Evolutionary conservation across 2,888 invertebrate species (phyloP).

Genomic region (Cheilosia variabilis): DNA sequence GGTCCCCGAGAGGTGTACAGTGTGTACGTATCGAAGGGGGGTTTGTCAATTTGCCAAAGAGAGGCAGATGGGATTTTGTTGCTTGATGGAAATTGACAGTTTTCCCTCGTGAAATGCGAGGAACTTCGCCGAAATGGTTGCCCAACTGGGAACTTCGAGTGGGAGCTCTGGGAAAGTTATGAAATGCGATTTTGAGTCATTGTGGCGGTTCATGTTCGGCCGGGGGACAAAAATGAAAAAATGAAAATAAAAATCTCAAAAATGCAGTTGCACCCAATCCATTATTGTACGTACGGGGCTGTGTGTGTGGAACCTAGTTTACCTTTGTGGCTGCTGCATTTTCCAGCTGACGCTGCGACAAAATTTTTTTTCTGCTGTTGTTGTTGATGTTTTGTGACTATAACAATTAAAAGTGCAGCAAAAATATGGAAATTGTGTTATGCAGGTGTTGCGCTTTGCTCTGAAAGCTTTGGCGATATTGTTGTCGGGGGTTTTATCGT

Average conservation of each 20-base stretch:
- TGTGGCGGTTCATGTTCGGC: background rate
- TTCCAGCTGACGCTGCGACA: slow-evolving; percentile 11
- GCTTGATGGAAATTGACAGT: slow-evolving; percentile 48
- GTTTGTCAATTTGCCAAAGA: slow-evolving; percentile 26
- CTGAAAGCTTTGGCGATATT: slow-evolving; percentile 17
- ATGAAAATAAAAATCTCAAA: slow-evolving; percentile 31
- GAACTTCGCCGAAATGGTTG: slow-evolving; percentile 32
- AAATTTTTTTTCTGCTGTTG: background rate
- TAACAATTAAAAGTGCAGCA: slow-evolving; percentile 18
- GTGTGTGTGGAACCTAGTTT: background rate
- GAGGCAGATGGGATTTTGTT: background rate
- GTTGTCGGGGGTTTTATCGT: background rate
- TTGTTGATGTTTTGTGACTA: slow-evolving; percentile 30
- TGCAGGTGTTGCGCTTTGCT: slow-evolving; percentile 40
- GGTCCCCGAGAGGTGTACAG: background rate
- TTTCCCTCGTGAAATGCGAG: slow-evolving; percentile 30
- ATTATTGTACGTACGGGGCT: background rate
- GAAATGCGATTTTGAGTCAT: slow-evolving; percentile 5
- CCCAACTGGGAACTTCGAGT: slow-evolving; percentile 14
- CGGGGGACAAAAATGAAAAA: background rate
- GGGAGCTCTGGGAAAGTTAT: slow-evolving; percentile 6
- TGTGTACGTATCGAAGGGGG: too few species aligned
- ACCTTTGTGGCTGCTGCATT: background rate
- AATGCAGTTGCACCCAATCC: slow-evolving; percentile 13
- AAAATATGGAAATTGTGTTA: slow-evolving; percentile 3